Percentiles rank a stretch among this genome's conserved stretches.
Evolutionary conservation across 1,140 invertebrate genomes (phyloP).

Genomic region (Drosophila nebulosa): DNA sequence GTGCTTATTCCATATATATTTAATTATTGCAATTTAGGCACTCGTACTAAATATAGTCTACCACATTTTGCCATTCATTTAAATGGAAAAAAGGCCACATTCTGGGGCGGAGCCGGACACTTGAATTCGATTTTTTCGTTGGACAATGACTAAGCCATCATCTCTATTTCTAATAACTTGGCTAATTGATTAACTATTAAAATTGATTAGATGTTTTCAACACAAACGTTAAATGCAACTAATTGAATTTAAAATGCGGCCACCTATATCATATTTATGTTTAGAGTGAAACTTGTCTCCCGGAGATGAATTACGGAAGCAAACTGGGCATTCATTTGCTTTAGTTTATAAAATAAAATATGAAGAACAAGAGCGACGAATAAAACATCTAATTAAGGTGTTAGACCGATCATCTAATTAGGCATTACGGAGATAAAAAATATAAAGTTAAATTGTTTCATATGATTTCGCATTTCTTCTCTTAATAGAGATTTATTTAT

Average conservation of each 20-base stretch:
- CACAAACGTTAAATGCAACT: neutral
- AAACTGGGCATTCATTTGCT: no score
- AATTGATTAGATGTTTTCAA: slow-evolving; percentile 3
- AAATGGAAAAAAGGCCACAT: slow-evolving; percentile 2
- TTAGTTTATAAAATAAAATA: no score
- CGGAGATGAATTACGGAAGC: no score
- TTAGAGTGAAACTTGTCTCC: neutral
- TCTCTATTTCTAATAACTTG: slow-evolving; percentile 2
- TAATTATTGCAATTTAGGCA: slow-evolving; percentile 56
- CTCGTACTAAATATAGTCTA: slow-evolving; percentile 4
- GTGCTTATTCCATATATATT: slow-evolving; percentile 36
- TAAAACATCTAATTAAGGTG: no score
- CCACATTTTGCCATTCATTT: neutral
- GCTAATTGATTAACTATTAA: slow-evolving; percentile 2
- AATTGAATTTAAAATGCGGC: neutral
- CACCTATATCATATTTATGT: neutral
- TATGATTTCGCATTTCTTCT: no score
- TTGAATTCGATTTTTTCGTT: slow-evolving; percentile 31
- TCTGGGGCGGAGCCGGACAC: slow-evolving; percentile 46
- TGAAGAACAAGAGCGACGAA: no score
- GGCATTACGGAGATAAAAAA: no score
- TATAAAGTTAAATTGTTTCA: no score
- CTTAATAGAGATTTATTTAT: no score
- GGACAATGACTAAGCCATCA: slow-evolving; percentile 11
- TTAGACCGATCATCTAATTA: no score